Conservation (phyloP, 2,888 invertebrate species). For the Tipula vernalis region DNA sequence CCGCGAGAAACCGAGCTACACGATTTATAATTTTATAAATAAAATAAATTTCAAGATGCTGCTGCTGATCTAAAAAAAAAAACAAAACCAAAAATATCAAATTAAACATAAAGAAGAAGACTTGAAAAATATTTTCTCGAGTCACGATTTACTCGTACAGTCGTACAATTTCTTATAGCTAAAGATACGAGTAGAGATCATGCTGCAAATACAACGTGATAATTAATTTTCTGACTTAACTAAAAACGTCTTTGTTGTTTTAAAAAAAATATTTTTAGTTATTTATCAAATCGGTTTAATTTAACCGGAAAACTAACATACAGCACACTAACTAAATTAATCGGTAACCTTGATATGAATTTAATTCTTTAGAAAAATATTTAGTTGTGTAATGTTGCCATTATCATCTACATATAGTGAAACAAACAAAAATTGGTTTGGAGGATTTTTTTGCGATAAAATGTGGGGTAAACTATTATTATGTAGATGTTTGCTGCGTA, state of each 20-base stretch:
- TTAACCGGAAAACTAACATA: not conserved
- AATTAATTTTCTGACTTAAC: not conserved
- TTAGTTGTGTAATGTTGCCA: not conserved
- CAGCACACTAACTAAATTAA: not conserved
- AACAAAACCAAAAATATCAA: not conserved
- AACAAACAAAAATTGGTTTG: not conserved
- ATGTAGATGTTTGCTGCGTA: not conserved
- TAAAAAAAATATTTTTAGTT: not conserved
- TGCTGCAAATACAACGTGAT: not conserved
- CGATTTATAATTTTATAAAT: not conserved
- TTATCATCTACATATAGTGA: too few relatives aligned
- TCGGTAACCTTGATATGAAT: not conserved
- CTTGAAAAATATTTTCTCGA: not conserved
- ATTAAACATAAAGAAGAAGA: not conserved
- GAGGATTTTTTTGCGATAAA: not conserved
- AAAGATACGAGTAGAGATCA: not conserved
- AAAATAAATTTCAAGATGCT: not conserved
- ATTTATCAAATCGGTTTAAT: not conserved
- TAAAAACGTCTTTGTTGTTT: not conserved
- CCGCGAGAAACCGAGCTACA: not conserved
- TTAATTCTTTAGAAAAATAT: not conserved
- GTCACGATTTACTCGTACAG: not conserved
- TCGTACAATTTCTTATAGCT: not conserved
- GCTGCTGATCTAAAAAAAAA: not conserved
- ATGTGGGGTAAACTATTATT: not conserved